A percentile compares a stretch with the other conserved stretches of the same genome.
Conservation (phyloP, 2,113 vertebrate species). For the Castor canadensis region DNA sequence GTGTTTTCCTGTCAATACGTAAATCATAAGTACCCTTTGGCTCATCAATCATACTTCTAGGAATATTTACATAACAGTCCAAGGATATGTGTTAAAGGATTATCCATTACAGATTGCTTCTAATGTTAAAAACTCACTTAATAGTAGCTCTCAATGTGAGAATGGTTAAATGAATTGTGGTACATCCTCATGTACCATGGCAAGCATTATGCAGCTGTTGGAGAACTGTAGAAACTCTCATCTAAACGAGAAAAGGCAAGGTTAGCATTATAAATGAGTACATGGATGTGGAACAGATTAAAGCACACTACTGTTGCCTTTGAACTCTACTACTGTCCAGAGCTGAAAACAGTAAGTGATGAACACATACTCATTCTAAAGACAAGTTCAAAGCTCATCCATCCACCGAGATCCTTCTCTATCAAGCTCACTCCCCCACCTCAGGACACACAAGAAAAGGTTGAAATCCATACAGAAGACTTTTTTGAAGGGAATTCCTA, state of each 20-base stretch:
- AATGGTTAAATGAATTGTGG: neutral
- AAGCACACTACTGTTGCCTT: neutral
- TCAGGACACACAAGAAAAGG: neutral
- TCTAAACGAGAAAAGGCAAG: neutral
- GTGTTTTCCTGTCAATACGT: neutral
- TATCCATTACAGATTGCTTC: neutral
- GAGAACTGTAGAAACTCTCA: neutral
- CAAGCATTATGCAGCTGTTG: neutral
- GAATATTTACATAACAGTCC: neutral
- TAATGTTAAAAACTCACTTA: neutral
- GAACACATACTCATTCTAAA: neutral
- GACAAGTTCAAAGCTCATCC: neutral
- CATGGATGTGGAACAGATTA: neutral
- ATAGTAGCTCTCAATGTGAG: neutral
- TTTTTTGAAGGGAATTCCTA: neutral
- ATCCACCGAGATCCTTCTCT: neutral
- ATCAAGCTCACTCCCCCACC: rapidly evolving
- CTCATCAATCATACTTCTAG: neutral
- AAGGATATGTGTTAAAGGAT: neutral
- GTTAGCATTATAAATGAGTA: neutral
- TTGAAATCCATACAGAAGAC: neutral
- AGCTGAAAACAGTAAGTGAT: neutral
- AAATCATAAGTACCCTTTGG: neutral
- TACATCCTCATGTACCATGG: neutral
- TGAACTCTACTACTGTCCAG: neutral